Evolutionary conservation across 2,797 vertebrate species (phyloP).

Genomic region (Falco columbarius): DNA sequence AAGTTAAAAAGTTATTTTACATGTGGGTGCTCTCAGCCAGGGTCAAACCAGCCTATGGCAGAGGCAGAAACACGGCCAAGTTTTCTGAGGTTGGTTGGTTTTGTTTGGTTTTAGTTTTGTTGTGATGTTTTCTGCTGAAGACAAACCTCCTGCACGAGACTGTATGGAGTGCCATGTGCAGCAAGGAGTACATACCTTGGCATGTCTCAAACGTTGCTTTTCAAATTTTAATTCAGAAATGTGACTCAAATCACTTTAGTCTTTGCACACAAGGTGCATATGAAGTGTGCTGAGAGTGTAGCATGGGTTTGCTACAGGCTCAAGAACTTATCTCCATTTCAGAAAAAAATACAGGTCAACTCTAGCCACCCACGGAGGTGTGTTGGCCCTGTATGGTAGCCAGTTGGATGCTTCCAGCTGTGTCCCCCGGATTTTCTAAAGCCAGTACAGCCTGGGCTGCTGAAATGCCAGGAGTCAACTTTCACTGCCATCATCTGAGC

Average conservation of each 20-base stretch:
- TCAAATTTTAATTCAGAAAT: background rate
- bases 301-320: background rate
- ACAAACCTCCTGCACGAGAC: background rate
- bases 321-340: background rate
- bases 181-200: background rate
- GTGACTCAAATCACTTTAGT: background rate
- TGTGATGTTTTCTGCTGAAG: background rate
- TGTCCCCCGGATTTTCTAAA: background rate
- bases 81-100: background rate
- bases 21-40: background rate
- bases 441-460: background rate
- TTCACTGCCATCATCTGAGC: background rate
- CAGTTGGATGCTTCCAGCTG: background rate
- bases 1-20: background rate
- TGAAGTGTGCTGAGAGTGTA: background rate
- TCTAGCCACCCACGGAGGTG: no score
- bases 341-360: background rate
- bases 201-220: background rate
- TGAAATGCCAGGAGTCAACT: background rate
- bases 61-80: background rate
- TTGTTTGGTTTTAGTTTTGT: background rate
- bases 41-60: background rate
- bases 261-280: background rate
- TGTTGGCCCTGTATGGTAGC: background rate
- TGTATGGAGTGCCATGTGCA: background rate